Evolutionary conservation across 2,797 vertebrate genomes (phyloP).

Genomic region (Crenichthys baileyi): DNA sequence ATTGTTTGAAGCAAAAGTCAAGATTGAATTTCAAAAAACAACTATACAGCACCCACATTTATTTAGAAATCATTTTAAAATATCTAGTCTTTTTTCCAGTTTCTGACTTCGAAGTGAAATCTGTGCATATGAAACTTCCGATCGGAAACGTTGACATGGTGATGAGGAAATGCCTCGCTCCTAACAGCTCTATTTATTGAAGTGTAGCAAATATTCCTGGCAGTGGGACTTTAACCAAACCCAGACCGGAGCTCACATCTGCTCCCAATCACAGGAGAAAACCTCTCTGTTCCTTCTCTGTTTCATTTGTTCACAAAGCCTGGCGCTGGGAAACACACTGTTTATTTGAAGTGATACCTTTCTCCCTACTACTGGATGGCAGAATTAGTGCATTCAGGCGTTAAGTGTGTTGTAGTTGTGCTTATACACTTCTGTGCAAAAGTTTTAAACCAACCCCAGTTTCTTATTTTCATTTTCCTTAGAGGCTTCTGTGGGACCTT

Average conservation of each 20-base stretch:
- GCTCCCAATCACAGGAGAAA: slow-evolving; percentile 79
- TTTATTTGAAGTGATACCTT: slow-evolving; percentile 85
- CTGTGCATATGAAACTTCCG: slow-evolving; percentile 68
- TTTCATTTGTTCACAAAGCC: slow-evolving; percentile 80
- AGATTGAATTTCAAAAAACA: too few species aligned
- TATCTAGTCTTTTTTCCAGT: slow-evolving; percentile 33
- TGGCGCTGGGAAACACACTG: slow-evolving; percentile 73
- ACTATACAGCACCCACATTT: slow-evolving; percentile 3
- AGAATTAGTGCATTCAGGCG: slow-evolving; percentile 63
- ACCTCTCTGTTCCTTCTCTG: slow-evolving; percentile 71
- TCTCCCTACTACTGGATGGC: slow-evolving; percentile 79
- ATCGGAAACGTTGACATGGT: slow-evolving; percentile 73
- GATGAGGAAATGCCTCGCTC: slow-evolving; percentile 79
- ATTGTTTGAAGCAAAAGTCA: background rate
- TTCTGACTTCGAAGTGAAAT: slow-evolving; percentile 51
- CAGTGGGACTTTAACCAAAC: slow-evolving; percentile 80
- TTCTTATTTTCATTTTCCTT: background rate
- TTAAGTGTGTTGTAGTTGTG: slow-evolving; percentile 26
- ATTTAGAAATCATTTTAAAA: slow-evolving; percentile 15
- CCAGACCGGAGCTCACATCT: slow-evolving; percentile 82
- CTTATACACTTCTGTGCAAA: background rate
- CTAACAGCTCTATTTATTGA: slow-evolving; percentile 85
- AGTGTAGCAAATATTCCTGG: slow-evolving; percentile 82
- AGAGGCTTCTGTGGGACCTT: background rate
- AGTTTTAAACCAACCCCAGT: background rate